phyloP scores from a whole-genome alignment of 2,888 invertebrate species.

The Netelia melanura region DNA sequence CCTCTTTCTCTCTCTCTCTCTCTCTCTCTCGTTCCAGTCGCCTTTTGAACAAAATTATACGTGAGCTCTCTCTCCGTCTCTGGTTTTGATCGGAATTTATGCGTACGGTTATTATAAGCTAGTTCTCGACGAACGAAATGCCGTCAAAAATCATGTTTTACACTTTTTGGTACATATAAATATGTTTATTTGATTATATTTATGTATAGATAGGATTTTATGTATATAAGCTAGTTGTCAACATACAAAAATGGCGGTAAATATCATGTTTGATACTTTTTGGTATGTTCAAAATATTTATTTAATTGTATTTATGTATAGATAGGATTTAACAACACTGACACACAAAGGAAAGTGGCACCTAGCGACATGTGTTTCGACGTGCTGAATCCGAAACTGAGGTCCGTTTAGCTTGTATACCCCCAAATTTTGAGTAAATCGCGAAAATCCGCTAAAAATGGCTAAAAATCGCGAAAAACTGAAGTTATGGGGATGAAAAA shows the following conservation, averaged over 20 bases:
- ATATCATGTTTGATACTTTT: too few relatives aligned
- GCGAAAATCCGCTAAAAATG: not conserved
- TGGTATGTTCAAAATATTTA: too few relatives aligned
- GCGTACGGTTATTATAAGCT: constrained; percentile 27
- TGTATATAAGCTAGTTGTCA: too few relatives aligned
- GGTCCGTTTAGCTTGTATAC: not conserved
- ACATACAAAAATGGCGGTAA: too few relatives aligned
- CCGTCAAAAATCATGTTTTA: constrained; percentile 38
- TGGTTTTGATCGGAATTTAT: constrained; percentile 36
- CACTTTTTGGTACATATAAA: not conserved
- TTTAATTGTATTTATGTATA: too few relatives aligned
- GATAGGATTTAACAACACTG: too few relatives aligned
- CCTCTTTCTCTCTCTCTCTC: not conserved
- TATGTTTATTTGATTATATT: not conserved
- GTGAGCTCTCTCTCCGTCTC: constrained; percentile 22
- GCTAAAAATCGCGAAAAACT: not conserved
- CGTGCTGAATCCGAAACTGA: not conserved
- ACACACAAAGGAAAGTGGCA: too few relatives aligned
- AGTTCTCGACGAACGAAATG: constrained; percentile 21
- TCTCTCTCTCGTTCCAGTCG: not conserved
- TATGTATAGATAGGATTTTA: too few relatives aligned
- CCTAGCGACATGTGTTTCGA: too few relatives aligned
- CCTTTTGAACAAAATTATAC: constrained; percentile 52
- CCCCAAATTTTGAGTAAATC: not conserved
- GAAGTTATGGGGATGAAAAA: too few relatives aligned